Evolutionary conservation across 2,888 invertebrate genomes (phyloP).

Genomic region (Amitus sp.): DNA sequence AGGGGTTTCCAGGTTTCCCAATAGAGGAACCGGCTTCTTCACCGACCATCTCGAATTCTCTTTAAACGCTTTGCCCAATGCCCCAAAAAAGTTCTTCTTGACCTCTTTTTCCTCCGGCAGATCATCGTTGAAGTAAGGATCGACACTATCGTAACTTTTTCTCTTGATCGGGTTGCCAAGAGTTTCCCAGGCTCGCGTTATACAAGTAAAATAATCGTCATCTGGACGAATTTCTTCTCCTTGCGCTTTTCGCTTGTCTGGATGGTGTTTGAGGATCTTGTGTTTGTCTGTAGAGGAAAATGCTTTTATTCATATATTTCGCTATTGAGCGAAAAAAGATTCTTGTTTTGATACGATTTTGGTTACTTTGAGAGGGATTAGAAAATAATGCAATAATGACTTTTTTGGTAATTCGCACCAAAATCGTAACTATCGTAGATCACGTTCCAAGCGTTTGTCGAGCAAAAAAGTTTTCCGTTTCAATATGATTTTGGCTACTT

Average conservation of each 20-base stretch:
- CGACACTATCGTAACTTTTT: slow-evolving; percentile 95
- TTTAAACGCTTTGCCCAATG: slow-evolving; percentile 74
- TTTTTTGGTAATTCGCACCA: no score
- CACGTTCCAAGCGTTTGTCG: no score
- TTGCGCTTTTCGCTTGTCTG: slow-evolving; percentile 94
- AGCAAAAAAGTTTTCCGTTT: no score
- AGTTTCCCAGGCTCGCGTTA: slow-evolving; percentile 96
- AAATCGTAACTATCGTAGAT: no score
- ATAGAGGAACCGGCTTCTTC: slow-evolving; percentile 82
- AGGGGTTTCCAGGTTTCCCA: slow-evolving; percentile 70
- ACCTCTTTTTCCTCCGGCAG: slow-evolving; percentile 81
- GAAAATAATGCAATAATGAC: slow-evolving; percentile 48
- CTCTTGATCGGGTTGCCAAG: slow-evolving; percentile 83
- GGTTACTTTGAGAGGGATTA: slow-evolving; percentile 1
- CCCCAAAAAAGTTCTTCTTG: slow-evolving; percentile 82
- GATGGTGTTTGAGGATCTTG: slow-evolving; percentile 95
- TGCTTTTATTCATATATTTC: no score
- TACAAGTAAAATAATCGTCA: slow-evolving; percentile 98
- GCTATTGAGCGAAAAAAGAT: no score
- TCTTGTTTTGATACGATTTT: no score
- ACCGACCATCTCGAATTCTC: slow-evolving; percentile 92
- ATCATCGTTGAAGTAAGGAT: slow-evolving; percentile 91
- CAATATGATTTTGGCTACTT: no score
- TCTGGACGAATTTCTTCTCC: slow-evolving; percentile 90
- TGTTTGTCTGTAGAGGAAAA: no score